Conservation (phyloP, 1,140 invertebrate genomes). For the Drosophila mojavensis region DNA sequence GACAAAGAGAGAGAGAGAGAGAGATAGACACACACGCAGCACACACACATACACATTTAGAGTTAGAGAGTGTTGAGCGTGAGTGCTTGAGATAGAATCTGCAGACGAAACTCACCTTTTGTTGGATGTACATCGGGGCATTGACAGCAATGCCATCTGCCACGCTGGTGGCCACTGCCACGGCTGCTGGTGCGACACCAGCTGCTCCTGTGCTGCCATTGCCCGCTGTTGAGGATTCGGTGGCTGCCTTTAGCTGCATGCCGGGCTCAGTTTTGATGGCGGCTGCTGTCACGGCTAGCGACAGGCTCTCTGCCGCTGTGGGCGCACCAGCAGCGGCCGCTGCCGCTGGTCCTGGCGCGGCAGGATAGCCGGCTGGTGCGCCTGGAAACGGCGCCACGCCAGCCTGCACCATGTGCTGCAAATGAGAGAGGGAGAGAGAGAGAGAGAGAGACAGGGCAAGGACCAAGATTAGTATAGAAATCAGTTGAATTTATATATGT, state of each 20-base stretch:
- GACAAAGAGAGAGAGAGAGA: not conserved
- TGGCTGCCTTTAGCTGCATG: conserved; percentile 86
- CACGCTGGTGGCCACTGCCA: conserved; percentile 84
- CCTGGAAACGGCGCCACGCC: conserved; percentile 93
- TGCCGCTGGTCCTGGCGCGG: conserved; percentile 86
- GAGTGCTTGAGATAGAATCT: not conserved
- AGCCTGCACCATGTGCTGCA: conserved; percentile 97
- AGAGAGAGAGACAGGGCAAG: conserved; percentile 8
- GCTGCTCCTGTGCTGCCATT: conserved; percentile 48
- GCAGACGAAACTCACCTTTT: conserved; percentile 72
- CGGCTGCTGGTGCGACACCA: conserved; percentile 51
- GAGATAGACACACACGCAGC: not conserved
- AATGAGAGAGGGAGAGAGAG: conserved; percentile 32
- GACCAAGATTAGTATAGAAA: conserved; percentile 56
- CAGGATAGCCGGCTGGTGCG: conserved; percentile 91
- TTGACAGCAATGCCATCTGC: conserved; percentile 82
- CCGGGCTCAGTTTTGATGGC: conserved; percentile 85
- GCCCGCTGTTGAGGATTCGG: conserved; percentile 54
- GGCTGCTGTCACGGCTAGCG: conserved; percentile 87
- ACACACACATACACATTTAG: conserved; percentile 29
- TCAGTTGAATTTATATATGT: conserved; percentile 14
- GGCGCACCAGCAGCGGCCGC: conserved; percentile 84
- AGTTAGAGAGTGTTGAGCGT: conserved; percentile 7
- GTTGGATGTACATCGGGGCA: conserved; percentile 81
- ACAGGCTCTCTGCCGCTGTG: conserved; percentile 84